Base-by-base conservation (phyloP, 2,888 invertebrate genomes). In the Subacronicta megacephala region DNA sequence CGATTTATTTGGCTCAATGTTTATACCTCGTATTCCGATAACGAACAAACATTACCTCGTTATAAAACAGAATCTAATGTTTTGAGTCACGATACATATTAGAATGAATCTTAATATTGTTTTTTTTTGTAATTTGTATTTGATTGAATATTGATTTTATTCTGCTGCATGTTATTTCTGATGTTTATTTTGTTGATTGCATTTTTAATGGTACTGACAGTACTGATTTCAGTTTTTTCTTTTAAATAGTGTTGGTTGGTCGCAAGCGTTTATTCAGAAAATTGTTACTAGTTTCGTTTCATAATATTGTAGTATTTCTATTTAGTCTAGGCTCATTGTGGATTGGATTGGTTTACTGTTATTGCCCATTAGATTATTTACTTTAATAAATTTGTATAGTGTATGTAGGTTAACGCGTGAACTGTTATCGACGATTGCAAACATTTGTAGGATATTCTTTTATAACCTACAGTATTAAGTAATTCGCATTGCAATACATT, bases 401-500 rank as follows among this genome's bases (percentile, higher is more conserved):
- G 9, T 26, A 10, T 26, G 10, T 26, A 26, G 10, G 3, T 33
- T 9, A 33, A 33, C 13, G 18, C 33, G 35, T 10, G 16, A 2
- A n/a, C 9, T 20, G 23, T 23, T 23, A 23, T 9, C 7, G 23
- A 23, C 1, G 9, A 23, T n/a, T n/a, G n/a, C 18, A 18, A 18
- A 18, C 18, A 18, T 18, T 23, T 23, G 7, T 9, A 23, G 1
- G 1, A 10, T 26, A 3, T 26, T 20, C 20, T 20, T 20, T 6
- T 20, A 6, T 20, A 20, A 1, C 20, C 6, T n/a, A n/a, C n/a
- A n/a, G n/a, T n/a, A 4, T 36, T 40, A 20, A 46, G 17, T 33
- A 44, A 44, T 61, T 66, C 65, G 65, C 65, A 44, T 47, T 47
- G 65, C 65, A 52, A 33, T 37, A 18, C 15, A 49, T 16, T 35